Evolutionary conservation across 2,888 invertebrate genomes (phyloP), one percentile per base, ranked within the genome.

Genomic region (Peribatodes rhomboidaria): DNA sequence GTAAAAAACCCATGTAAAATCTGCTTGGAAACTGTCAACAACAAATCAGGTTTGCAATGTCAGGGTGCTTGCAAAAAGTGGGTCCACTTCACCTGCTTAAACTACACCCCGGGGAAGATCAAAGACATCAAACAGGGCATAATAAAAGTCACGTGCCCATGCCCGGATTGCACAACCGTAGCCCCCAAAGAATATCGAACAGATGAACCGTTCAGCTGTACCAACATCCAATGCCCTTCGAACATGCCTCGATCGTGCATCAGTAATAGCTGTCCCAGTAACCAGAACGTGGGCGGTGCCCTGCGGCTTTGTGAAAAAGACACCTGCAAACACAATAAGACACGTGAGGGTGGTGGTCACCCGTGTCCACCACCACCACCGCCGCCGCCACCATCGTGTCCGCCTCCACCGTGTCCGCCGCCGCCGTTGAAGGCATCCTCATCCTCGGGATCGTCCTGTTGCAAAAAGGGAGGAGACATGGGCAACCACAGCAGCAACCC

Each of bases 61-160:
- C 79, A 87, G 53, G 92, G 92, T 0, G 84, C 84, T 0, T 92
- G 92, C 57, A 71, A 80, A 27, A 79, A 75, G 13, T 92, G 90
- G 91, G 81, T 89, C 1, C 92, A 92, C 63, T 92, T 79, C 72
- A 68, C 58, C 6, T 92, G 92, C 67, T 68, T 91, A 0, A 84
- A 88, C 68, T 91, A 87, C 68, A 90, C 90, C 0, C 89, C 89
- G 11, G 90, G 90, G 0, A 87, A 84, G 74, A 84, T 92, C 20
- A 82, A 76, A 22, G 91, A 91, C 44, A 87, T 92, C 55, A 89
- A 87, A 66, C 73, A 78, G 0, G 90, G 89, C 1, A 68, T 84
- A 1, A 89, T 92, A 31, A 82, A 79, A 65, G 82, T 92, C 0
- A 84, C 79, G 0, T 92, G 92, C n/a, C 91, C 91, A 0, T 92